A percentile compares a stretch with the other conserved stretches of the same genome.
These are phyloP conservation scores for Spongilla lacustris DNA, from an alignment of 37 sponge, comb jelly and placozoan genomes.

Conservation along the genomic window DNA sequence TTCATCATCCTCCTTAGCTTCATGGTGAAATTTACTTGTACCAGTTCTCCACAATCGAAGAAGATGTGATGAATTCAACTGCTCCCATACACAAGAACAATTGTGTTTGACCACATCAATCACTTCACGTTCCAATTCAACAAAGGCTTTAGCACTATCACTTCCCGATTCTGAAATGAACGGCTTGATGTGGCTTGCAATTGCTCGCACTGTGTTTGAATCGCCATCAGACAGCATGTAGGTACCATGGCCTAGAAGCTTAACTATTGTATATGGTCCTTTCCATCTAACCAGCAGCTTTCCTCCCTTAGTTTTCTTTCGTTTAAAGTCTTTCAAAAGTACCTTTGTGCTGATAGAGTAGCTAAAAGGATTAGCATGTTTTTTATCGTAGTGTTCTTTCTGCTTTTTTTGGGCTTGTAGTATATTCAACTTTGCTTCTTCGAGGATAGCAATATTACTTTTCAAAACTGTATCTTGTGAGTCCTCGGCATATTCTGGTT, in stretches of 20 bases:
- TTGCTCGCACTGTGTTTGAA: slow-evolving; percentile 2
- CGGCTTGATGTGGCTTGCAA: not conserved
- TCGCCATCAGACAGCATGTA: slow-evolving; percentile 8
- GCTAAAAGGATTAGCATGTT: not conserved
- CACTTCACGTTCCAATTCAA: too few relatives aligned
- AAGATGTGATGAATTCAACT: too few relatives aligned
- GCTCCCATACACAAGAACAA: too few relatives aligned
- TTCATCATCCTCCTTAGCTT: too few relatives aligned
- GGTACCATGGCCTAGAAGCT: slow-evolving; percentile 1
- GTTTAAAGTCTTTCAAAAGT: slow-evolving; percentile 10
- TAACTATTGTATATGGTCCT: slow-evolving; percentile 11
- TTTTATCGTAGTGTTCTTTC: not conserved
- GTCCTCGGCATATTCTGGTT: not conserved
- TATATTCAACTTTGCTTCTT: not conserved
- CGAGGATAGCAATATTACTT: not conserved
- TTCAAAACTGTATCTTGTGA: not conserved
- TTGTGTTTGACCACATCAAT: too few relatives aligned
- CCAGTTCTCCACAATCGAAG: too few relatives aligned
- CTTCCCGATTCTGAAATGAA: too few relatives aligned
- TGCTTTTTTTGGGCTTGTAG: slow-evolving; percentile 6
- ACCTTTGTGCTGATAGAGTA: slow-evolving; percentile 3
- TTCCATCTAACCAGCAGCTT: slow-evolving; percentile 8
- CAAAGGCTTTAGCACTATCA: too few relatives aligned
- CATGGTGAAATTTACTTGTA: too few relatives aligned
- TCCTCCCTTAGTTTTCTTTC: slow-evolving; percentile 27